Conservation (phyloP, 2,888 invertebrate genomes). For the Busseola fusca region DNA sequence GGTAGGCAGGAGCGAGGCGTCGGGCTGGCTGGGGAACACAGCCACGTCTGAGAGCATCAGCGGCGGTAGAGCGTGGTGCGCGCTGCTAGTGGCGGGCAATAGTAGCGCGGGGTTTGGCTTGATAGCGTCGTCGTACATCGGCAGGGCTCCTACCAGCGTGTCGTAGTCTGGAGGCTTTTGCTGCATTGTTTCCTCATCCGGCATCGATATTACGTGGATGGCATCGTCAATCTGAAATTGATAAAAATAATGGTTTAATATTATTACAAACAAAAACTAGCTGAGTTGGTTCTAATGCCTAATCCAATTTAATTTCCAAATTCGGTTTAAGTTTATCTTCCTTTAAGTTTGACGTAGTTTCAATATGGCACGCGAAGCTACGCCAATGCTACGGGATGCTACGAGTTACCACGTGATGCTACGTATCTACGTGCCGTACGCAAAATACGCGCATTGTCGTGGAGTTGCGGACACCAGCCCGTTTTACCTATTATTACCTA, state of each 20-base stretch:
- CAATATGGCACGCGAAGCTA: not conserved
- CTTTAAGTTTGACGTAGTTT: not conserved
- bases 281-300: not conserved
- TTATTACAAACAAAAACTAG: not conserved
- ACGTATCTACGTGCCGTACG: not conserved
- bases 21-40: constrained; percentile 79
- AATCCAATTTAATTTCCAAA: constrained; percentile 1
- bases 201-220: constrained; percentile 91
- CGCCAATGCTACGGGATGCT: not conserved
- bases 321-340: constrained; percentile 1
- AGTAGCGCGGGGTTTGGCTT: constrained; percentile 91
- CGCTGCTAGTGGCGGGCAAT: constrained; percentile 80
- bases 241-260: constrained; percentile 29
- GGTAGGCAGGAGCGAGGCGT: constrained; percentile 55
- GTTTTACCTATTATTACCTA: too few species aligned
- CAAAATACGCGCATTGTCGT: too few species aligned
- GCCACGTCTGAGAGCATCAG: constrained; percentile 65
- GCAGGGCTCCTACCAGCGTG: constrained; percentile 91
- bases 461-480: too few species aligned
- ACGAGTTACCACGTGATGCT: not conserved
- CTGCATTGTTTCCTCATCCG: constrained; percentile 88
- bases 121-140: constrained; percentile 92
- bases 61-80: constrained; percentile 68
- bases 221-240: constrained; percentile 90
- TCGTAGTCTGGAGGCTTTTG: constrained; percentile 93